Evolutionary conservation across 2,888 invertebrate genomes (phyloP).

Genomic region (Nemapogon koenigi): DNA sequence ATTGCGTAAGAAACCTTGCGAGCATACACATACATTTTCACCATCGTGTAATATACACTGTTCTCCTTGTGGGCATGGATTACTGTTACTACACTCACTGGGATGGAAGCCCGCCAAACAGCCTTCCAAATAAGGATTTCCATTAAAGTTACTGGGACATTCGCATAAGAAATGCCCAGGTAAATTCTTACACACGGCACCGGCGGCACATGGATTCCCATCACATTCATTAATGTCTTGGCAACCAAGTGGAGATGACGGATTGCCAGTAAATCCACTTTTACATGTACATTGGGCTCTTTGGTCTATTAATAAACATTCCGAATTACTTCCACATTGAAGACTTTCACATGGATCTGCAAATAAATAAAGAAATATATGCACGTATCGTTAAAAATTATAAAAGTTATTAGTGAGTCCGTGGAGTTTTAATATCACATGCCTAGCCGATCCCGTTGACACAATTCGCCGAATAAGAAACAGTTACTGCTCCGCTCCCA

Average conservation of each 20-base stretch:
- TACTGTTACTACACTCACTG: slow-evolving; percentile 73
- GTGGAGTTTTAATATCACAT: too few relatives aligned
- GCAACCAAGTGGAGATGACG: slow-evolving; percentile 72
- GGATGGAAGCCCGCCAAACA: slow-evolving; percentile 71
- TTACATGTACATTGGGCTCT: slow-evolving; percentile 85
- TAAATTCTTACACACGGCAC: slow-evolving; percentile 89
- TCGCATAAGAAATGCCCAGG: slow-evolving; percentile 87
- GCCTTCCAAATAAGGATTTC: slow-evolving; percentile 81
- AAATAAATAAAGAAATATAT: slow-evolving; percentile 28
- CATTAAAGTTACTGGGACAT: slow-evolving; percentile 82
- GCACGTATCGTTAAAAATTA: slow-evolving; percentile 3
- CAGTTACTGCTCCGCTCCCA: neutral
- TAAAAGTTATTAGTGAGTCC: slow-evolving; percentile 8
- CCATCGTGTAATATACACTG: slow-evolving; percentile 84
- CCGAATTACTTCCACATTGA: slow-evolving; percentile 85
- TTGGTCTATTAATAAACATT: slow-evolving; percentile 85
- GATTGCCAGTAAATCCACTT: slow-evolving; percentile 79
- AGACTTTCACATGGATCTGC: slow-evolving; percentile 89
- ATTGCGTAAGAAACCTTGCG: slow-evolving; percentile 85
- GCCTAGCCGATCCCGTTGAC: too few relatives aligned
- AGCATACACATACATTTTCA: slow-evolving; percentile 87
- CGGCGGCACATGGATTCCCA: slow-evolving; percentile 78
- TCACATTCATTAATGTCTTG: slow-evolving; percentile 90
- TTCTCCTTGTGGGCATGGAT: slow-evolving; percentile 85
- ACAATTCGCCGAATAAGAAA: neutral